Evolutionary conservation across 2,113 vertebrate genomes (phyloP), one percentile per base, ranked within the genome.

Genomic region (Lutjanus erythropterus): DNA sequence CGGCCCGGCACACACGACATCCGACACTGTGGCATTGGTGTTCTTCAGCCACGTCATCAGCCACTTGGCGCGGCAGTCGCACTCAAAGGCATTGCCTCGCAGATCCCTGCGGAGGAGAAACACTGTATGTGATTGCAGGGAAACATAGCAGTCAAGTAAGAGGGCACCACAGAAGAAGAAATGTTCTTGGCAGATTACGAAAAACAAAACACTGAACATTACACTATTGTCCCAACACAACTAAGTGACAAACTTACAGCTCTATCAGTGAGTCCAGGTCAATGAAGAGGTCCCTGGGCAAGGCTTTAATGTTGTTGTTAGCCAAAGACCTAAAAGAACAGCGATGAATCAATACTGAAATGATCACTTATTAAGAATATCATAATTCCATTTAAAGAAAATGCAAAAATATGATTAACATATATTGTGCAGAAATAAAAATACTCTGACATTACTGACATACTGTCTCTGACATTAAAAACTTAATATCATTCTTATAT

Each of bases 1-100:
- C 1, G 97, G 98, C 14, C 97, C 96, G 7, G 94, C 91, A 86
- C 98, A 99, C 71, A 97, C 83, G 75, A 96, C 97, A 88, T 99
- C 97, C 3, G 97, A 98, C 86, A 99, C 97, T 14, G 97, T 98
- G 88, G 98, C 97, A 72, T 99, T 99, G 84, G 97, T 99, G 95
- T 93, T 97, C 93, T 97, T 98, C 92, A 99, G 86, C 98, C 98
- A 99, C 80, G 91, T 93, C 94, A 98, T 98, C 91, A 99, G 88
- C 98, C 98, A 99, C 93, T 99, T 99, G 82, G 96, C 96, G 87
- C 97, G 96, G 94, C 98, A 99, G 94, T 99, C 97, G 85, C 98
- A 99, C 87, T 99, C 96, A 85, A 99, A 97, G 73, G 96, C 96
- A 93, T 99, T 99, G 73, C 98, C 98, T 89, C 98, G 96, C 93